These are phyloP conservation scores for Harpegnathos saltator DNA, from an alignment of 1,140 invertebrate species.

Conservation along the genomic window DNA sequence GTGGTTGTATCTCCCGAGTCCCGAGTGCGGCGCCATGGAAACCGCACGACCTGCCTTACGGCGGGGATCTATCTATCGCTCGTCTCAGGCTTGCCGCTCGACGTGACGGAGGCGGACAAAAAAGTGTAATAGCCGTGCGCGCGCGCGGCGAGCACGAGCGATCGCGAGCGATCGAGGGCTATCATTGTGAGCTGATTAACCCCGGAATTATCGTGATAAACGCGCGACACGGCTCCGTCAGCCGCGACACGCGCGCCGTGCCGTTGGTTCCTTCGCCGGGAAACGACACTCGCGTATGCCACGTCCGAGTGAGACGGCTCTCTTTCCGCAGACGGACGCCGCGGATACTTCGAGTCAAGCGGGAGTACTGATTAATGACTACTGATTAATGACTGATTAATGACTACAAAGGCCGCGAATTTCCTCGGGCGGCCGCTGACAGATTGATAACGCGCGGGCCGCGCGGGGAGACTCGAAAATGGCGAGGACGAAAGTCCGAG, in stretches of 20 bases:
- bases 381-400: no score
- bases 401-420: no score
- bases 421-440: no score
- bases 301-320: neutral
- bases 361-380: conserved; percentile 37
- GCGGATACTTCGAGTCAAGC: neutral
- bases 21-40: conserved; percentile 57
- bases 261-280: neutral
- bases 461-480: no score
- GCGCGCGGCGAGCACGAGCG: no score
- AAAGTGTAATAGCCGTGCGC: no score
- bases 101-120: neutral
- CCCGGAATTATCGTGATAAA: no score
- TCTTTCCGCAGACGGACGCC: neutral
- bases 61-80: neutral
- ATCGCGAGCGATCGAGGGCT: no score
- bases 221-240: no score
- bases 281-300: neutral
- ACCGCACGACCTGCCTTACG: conserved; percentile 33
- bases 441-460: no score
- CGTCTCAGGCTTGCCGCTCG: conserved; percentile 25
- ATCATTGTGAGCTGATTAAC: no score
- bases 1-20: conserved; percentile 16
- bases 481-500: no score
- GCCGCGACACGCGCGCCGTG: neutral